A percentile compares a stretch with the other conserved stretches of the same genome.
Evolutionary conservation across 2,797 vertebrate species (phyloP).

Genomic region (Poecilia velifera): DNA sequence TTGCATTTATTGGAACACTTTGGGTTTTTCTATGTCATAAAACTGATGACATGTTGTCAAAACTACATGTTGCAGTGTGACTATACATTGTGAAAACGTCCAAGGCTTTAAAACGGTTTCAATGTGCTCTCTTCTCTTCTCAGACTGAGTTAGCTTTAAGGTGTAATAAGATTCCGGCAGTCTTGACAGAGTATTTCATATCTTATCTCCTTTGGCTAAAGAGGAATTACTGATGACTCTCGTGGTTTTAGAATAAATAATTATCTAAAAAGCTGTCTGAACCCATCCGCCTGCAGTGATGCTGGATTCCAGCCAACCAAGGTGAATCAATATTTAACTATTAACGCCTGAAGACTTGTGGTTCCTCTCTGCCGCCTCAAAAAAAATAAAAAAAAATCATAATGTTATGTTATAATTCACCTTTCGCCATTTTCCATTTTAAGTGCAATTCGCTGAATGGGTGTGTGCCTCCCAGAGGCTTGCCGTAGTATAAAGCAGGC

Average conservation of each 20-base stretch:
- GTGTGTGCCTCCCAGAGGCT: conserved; percentile 23
- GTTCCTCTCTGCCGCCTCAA: conserved; percentile 2
- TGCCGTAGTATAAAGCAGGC: conserved; percentile 28
- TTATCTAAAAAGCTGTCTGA: conserved; percentile 30
- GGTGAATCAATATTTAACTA: conserved; percentile 69
- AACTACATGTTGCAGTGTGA: background rate
- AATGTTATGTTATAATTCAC: conserved; percentile 8
- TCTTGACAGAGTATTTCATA: conserved; percentile 12
- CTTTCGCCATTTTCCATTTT: conserved; percentile 18
- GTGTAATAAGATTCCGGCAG: background rate
- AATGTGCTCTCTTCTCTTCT: background rate
- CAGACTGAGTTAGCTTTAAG: background rate
- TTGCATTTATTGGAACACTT: background rate
- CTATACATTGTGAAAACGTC: background rate
- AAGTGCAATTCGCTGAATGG: conserved; percentile 43
- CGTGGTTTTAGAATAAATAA: conserved; percentile 42
- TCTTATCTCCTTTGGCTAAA: conserved; percentile 22
- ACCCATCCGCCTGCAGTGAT: conserved; percentile 49
- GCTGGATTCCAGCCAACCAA: conserved; percentile 28
- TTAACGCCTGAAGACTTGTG: conserved; percentile 41
- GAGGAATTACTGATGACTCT: conserved; percentile 15
- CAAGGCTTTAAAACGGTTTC: background rate
- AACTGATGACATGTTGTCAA: background rate
- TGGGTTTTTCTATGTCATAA: background rate
- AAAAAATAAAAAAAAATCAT: conserved; percentile 23